These are phyloP conservation scores for Sebastes oblongus DNA, from an alignment of 2,797 vertebrate genomes.

Conservation along the genomic window DNA sequence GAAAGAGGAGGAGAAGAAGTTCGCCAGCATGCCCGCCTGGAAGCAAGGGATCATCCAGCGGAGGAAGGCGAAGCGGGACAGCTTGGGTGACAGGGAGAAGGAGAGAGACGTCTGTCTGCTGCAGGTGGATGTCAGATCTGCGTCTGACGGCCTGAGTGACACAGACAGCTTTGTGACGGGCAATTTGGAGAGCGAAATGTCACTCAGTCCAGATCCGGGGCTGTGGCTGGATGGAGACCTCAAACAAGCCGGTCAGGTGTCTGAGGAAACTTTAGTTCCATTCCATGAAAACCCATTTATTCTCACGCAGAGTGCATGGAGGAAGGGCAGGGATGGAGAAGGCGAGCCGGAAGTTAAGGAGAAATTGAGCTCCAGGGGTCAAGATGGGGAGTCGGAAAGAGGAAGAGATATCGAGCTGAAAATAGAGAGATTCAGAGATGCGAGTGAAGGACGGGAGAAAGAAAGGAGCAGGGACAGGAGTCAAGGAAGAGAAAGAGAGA, in stretches of 20 bases:
- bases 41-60: conserved; percentile 90
- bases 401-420: conserved; percentile 65
- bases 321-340: conserved; percentile 63
- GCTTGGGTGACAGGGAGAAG: conserved; percentile 60
- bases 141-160: conserved; percentile 65
- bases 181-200: conserved; percentile 59
- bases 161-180: conserved; percentile 51
- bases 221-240: conserved; percentile 59
- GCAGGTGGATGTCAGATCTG: conserved; percentile 53
- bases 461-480: conserved; percentile 65
- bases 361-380: conserved; percentile 42
- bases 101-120: conserved; percentile 59
- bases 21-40: conserved; percentile 92
- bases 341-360: conserved; percentile 53
- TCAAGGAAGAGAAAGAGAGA: conserved; percentile 60
- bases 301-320: conserved; percentile 73
- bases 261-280: conserved; percentile 83
- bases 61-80: conserved; percentile 85
- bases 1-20: conserved; percentile 86
- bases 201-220: conserved; percentile 58
- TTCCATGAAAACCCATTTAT: conserved; percentile 90
- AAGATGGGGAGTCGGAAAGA: conserved; percentile 60
- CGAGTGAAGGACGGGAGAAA: conserved; percentile 57
- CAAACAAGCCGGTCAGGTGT: conserved; percentile 73
- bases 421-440: conserved; percentile 68